Conservation (phyloP, 2,888 invertebrate genomes). For the Coleophora flavipennella region DNA sequence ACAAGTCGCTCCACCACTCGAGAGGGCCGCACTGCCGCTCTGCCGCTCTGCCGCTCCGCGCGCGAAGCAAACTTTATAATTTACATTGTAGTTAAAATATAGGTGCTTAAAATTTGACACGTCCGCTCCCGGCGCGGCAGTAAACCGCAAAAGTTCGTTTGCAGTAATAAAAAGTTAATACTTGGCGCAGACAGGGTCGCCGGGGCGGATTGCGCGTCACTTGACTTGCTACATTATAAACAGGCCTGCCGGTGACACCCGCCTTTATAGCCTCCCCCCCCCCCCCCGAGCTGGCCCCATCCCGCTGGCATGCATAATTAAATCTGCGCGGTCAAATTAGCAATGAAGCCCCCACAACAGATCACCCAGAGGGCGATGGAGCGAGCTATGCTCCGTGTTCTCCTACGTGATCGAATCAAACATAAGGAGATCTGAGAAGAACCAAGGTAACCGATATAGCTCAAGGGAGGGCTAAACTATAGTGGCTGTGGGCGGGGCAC, state of each 20-base stretch:
- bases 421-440: too few relatives aligned
- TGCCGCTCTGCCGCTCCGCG: conserved; percentile 3
- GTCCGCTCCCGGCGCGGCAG: conserved; percentile 36
- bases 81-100: conserved; percentile 20
- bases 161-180: conserved; percentile 66
- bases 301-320: conserved; percentile 72
- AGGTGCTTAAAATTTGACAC: conserved; percentile 37
- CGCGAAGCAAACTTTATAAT: conserved; percentile 12
- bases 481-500: too few relatives aligned
- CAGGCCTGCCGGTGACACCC: conserved; percentile 63
- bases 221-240: conserved; percentile 69
- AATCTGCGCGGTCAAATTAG: conserved; percentile 70
- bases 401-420: too few relatives aligned
- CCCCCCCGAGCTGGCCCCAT: conserved; percentile 25
- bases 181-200: conserved; percentile 46
- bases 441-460: too few relatives aligned
- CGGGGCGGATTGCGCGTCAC: conserved; percentile 61
- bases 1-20: conserved; percentile 1
- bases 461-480: too few relatives aligned
- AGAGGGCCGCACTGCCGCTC: conserved; percentile 2
- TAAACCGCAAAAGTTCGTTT: conserved; percentile 59
- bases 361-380: too few relatives aligned
- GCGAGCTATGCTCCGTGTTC: too few relatives aligned
- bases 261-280: conserved; percentile 56
- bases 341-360: conserved; percentile 60